Evolutionary conservation across 1,140 invertebrate species (phyloP).

Genomic region (Bombus difficillimus): DNA sequence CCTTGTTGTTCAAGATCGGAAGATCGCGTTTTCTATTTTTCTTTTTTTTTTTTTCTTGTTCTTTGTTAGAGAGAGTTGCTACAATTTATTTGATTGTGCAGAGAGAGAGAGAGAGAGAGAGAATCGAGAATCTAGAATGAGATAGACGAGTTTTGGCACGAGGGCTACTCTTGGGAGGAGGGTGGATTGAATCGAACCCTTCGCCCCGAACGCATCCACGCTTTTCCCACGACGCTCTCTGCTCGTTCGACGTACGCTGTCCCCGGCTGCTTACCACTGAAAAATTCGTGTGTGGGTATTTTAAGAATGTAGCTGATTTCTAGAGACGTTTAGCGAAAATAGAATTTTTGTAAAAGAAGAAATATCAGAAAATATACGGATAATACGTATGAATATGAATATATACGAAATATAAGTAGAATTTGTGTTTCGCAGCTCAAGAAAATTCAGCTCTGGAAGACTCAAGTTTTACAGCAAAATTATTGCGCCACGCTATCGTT

Average conservation of each 20-base stretch:
- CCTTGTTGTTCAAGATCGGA: neutral
- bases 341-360: too few species aligned
- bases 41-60: neutral
- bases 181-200: conserved; percentile 60
- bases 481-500: too few species aligned
- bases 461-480: too few species aligned
- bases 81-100: neutral
- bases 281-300: conserved; percentile 22
- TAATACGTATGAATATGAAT: too few species aligned
- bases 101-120: too few species aligned
- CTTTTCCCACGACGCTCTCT: conserved; percentile 64
- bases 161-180: conserved; percentile 24
- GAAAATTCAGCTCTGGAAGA: too few species aligned
- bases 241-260: conserved; percentile 55
- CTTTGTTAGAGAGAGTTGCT: neutral
- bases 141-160: conserved; percentile 27
- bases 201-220: conserved; percentile 47
- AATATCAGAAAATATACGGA: too few species aligned
- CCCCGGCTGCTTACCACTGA: neutral
- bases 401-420: too few species aligned
- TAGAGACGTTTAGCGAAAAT: too few species aligned
- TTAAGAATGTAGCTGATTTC: neutral
- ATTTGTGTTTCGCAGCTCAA: too few species aligned
- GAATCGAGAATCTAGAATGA: neutral
- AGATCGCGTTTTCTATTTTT: neutral